These are phyloP conservation scores for Fissipunctia ypsillon DNA, from an alignment of 2,888 invertebrate species.

Conservation along the genomic window DNA sequence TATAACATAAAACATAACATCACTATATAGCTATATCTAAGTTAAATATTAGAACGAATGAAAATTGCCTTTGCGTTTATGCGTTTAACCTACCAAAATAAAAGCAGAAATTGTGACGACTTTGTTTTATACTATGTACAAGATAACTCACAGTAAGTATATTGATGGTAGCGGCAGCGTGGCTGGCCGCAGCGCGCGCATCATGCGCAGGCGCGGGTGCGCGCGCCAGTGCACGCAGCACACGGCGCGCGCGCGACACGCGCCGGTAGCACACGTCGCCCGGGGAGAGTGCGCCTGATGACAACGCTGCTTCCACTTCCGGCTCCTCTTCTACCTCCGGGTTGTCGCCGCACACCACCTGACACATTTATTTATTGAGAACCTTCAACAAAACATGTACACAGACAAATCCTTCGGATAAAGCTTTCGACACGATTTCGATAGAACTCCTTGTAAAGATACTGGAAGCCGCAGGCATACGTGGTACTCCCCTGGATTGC, in stretches of 20 bases:
- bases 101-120: too few species aligned
- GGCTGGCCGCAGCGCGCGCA: constrained; percentile 53
- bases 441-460: not conserved
- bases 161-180: constrained; percentile 56
- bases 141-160: constrained; percentile 59
- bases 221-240: constrained; percentile 75
- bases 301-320: constrained; percentile 74
- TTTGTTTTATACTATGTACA: too few species aligned
- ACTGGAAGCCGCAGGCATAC: not conserved
- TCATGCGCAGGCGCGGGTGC: constrained; percentile 61
- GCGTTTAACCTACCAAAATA: too few species aligned
- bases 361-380: not conserved
- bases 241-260: constrained; percentile 75
- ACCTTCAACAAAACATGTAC: not conserved
- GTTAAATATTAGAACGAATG: too few species aligned
- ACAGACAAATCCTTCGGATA: not conserved
- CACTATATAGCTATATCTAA: too few species aligned
- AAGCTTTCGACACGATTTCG: not conserved
- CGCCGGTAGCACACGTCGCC: constrained; percentile 84
- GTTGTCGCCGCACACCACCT: constrained; percentile 75
- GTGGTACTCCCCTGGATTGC: not conserved
- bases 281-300: constrained; percentile 79
- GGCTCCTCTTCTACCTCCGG: constrained; percentile 72
- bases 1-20: too few species aligned
- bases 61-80: too few species aligned